phyloP scores from a whole-genome alignment of 23 tunicate genomes.

The Diplosoma virens region DNA sequence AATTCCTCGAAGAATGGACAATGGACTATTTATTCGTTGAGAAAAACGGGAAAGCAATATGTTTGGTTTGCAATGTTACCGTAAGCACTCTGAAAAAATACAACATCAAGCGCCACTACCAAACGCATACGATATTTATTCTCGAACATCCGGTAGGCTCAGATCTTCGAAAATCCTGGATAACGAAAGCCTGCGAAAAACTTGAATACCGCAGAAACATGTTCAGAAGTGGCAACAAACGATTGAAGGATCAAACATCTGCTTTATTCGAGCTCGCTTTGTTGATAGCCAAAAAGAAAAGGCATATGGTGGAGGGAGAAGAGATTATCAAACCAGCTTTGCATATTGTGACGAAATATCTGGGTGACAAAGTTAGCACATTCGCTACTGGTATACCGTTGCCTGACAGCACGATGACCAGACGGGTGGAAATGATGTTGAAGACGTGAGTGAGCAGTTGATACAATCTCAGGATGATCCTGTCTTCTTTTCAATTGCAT shows the following conservation, averaged over 20 bases:
- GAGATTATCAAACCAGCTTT: conserved; percentile 11
- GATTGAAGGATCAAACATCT: conserved; percentile 29
- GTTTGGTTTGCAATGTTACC: conserved; percentile 15
- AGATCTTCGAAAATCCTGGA: too few species aligned
- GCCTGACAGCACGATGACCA: conserved; percentile 20
- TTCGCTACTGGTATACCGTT: conserved; percentile 9
- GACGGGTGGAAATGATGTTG: conserved; percentile 12
- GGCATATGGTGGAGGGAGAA: conserved; percentile 24
- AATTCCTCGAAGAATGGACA: conserved; percentile 3
- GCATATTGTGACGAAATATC: conserved; percentile 27
- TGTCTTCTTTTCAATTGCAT: conserved; percentile 18
- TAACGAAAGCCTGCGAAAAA: too few species aligned
- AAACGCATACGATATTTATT: conserved; percentile 12
- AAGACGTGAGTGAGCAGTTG: conserved; percentile 19
- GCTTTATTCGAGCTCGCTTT: conserved; percentile 27
- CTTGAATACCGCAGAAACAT: conserved; percentile 13
- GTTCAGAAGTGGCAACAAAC: conserved; percentile 24
- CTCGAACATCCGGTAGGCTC: conserved; percentile 21
- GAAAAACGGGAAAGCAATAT: conserved; percentile 21
- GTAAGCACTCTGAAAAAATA: conserved; percentile 26
- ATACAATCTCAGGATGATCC: conserved; percentile 30
- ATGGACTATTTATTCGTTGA: conserved; percentile 13
- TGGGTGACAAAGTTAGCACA: conserved; percentile 24
- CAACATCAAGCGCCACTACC: conserved; percentile 7
- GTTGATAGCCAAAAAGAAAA: conserved; percentile 20